These are phyloP conservation scores for Lobophora halterata DNA, from an alignment of 2,888 invertebrate species.

Conservation along the genomic window DNA sequence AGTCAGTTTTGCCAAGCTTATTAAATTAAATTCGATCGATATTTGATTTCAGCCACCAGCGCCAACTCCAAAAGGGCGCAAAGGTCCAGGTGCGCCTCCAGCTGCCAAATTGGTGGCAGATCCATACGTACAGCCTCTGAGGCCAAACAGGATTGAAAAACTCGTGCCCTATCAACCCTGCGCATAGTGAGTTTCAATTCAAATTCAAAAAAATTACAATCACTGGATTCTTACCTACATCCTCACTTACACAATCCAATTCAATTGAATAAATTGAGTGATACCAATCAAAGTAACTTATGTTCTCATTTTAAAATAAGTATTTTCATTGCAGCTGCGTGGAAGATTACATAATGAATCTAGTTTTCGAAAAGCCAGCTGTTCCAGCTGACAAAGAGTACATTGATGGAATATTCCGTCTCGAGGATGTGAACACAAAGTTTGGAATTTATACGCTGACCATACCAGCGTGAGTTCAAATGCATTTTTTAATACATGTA, in stretches of 20 bases:
- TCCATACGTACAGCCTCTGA: slow-evolving; percentile 54
- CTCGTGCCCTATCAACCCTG: slow-evolving; percentile 71
- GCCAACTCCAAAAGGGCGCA: slow-evolving; percentile 59
- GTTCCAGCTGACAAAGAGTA: slow-evolving; percentile 63
- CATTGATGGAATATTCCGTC: slow-evolving; percentile 58
- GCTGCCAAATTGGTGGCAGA: slow-evolving; percentile 73
- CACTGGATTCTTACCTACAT: too few relatives aligned
- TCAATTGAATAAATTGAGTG: too few relatives aligned
- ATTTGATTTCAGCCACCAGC: slow-evolving; percentile 57
- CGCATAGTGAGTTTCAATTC: slow-evolving; percentile 64
- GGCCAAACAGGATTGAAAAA: slow-evolving; percentile 65
- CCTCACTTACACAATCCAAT: too few relatives aligned
- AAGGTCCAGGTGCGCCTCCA: slow-evolving; percentile 38
- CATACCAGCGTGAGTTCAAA: slow-evolving; percentile 59
- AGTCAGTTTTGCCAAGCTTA: too few relatives aligned
- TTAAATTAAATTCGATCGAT: not conserved
- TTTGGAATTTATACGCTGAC: slow-evolving; percentile 72
- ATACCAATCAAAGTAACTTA: too few relatives aligned
- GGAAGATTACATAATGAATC: slow-evolving; percentile 75
- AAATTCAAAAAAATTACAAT: slow-evolving; percentile 4
- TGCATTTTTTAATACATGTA: not conserved
- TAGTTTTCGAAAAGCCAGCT: slow-evolving; percentile 70
- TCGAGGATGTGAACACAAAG: slow-evolving; percentile 69
- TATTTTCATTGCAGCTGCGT: slow-evolving; percentile 69
- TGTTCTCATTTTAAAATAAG: too few relatives aligned